Conservation (phyloP, 2,113 vertebrate genomes). For the Rana temporaria region DNA sequence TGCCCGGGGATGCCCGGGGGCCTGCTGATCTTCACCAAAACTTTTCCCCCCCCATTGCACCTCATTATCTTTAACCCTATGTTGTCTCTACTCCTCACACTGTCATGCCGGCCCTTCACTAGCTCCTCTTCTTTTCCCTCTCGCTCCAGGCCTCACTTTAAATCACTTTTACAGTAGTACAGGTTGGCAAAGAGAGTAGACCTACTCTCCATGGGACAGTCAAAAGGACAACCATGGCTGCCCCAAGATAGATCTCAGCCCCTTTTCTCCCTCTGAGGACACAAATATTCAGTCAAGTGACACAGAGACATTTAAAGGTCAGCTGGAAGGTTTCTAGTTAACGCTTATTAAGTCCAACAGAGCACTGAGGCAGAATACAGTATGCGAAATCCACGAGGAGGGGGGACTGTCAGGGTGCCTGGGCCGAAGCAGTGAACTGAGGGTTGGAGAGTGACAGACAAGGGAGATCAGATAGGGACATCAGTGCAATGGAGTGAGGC, state of each 20-base stretch:
- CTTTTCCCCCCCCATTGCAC: too few species aligned
- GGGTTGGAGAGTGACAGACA: neutral
- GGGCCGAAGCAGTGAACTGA: neutral
- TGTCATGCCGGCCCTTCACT: too few species aligned
- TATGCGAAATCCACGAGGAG: too few species aligned
- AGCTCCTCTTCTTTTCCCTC: too few species aligned
- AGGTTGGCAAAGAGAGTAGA: neutral
- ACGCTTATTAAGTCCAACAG: slow-evolving; percentile 9
- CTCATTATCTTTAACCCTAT: too few species aligned
- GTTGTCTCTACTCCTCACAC: too few species aligned
- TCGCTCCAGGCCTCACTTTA: too few species aligned
- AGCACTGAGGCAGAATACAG: slow-evolving; percentile 27
- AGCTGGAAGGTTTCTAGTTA: slow-evolving; percentile 39
- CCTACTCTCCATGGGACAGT: neutral
- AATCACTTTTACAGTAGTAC: neutral
- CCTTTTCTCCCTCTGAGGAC: neutral
- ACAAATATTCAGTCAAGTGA: slow-evolving; percentile 43
- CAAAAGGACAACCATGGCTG: neutral
- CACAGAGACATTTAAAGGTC: slow-evolving; percentile 52
- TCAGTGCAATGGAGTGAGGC: too few species aligned
- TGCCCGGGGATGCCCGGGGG: too few species aligned
- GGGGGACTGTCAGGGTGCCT: neutral
- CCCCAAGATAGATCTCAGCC: neutral
- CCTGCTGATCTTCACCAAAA: too few species aligned
- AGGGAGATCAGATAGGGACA: neutral